Conservation (phyloP, 2,888 invertebrate species). For the Cantharis rufa region DNA sequence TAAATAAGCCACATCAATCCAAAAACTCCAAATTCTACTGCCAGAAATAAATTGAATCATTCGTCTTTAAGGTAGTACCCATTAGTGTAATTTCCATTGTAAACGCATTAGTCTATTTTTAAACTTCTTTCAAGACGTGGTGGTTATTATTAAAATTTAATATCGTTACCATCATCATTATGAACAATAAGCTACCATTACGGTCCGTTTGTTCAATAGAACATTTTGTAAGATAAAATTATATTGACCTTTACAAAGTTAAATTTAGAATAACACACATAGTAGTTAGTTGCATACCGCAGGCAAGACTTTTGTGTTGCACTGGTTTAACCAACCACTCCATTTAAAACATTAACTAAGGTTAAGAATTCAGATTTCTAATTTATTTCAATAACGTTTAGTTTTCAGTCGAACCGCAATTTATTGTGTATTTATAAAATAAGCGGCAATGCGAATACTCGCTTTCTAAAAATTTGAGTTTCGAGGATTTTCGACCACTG, state of each 20-base stretch:
- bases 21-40: background rate
- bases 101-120: background rate
- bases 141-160: constrained; percentile 1
- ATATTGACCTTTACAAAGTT: constrained; percentile 25
- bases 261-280: constrained; percentile 16
- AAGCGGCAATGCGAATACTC: background rate
- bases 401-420: background rate
- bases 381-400: background rate
- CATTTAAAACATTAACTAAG: background rate
- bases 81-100: background rate
- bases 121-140: background rate
- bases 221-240: constrained; percentile 19
- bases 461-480: background rate
- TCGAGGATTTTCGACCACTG: background rate
- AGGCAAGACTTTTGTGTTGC: background rate
- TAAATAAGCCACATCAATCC: background rate
- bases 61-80: background rate
- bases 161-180: constrained; percentile 5
- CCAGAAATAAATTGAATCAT: background rate
- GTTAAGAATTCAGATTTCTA: background rate
- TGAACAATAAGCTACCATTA: constrained; percentile 6
- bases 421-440: background rate
- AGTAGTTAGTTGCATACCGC: background rate
- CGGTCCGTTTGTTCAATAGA: constrained; percentile 8
- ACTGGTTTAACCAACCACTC: background rate